Evolutionary conservation across 2,113 vertebrate genomes (phyloP).

Genomic region (Elgaria multicarinata): DNA sequence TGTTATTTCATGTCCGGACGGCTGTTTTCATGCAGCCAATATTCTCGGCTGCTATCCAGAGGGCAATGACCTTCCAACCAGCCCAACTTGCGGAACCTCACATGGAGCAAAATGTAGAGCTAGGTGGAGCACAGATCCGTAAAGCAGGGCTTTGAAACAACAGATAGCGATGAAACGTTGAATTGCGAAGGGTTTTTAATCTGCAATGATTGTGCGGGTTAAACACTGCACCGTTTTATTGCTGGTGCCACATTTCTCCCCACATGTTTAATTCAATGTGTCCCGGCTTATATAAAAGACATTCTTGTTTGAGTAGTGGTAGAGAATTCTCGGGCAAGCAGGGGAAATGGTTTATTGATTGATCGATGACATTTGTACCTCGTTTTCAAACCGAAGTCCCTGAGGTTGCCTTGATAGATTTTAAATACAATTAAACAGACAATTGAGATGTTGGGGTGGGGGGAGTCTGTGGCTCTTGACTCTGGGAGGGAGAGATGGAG

Average conservation of each 20-base stretch:
- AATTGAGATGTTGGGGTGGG: not conserved
- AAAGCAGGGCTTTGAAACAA: not conserved
- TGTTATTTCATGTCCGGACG: slow-evolving; percentile 28
- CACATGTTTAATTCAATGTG: not conserved
- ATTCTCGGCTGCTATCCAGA: slow-evolving; percentile 6
- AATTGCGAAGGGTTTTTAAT: slow-evolving; percentile 1
- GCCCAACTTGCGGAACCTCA: not conserved
- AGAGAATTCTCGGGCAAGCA: not conserved
- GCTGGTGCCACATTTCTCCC: too few species aligned
- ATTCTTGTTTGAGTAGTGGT: not conserved
- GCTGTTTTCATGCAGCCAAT: slow-evolving; percentile 21
- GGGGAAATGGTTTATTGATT: not conserved
- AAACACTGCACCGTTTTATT: not conserved
- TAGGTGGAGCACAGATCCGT: not conserved
- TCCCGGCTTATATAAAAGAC: not conserved
- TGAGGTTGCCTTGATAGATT: not conserved
- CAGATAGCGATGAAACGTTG: not conserved
- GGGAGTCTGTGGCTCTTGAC: not conserved
- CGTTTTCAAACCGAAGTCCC: not conserved
- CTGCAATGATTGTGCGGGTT: not conserved
- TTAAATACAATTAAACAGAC: not conserved
- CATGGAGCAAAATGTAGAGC: not conserved
- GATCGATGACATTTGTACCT: too few species aligned
- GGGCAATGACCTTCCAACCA: not conserved
- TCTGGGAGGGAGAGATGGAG: not conserved